Conservation (phyloP, 23 tunicate species). For the Ascidia mentula region DNA sequence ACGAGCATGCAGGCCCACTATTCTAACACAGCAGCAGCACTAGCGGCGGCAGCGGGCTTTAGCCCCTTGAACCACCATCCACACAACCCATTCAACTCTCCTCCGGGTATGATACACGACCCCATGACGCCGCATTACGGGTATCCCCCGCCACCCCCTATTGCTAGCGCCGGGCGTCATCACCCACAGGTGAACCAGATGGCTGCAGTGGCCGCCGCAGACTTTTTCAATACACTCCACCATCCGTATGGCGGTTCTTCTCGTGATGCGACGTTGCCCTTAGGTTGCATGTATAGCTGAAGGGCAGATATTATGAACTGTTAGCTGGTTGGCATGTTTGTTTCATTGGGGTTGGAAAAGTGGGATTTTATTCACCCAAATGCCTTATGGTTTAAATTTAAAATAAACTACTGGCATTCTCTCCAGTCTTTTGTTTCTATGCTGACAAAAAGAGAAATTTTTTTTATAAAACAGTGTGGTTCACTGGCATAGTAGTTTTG, state of each 20-base stretch:
- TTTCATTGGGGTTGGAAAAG: too few species aligned
- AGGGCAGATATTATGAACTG: neutral
- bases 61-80: constrained; percentile 49
- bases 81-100: constrained; percentile 39
- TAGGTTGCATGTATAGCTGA: constrained; percentile 83
- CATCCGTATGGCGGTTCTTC: constrained; percentile 54
- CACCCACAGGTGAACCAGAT: constrained; percentile 52
- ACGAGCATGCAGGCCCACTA: constrained; percentile 56
- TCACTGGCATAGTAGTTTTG: too few species aligned
- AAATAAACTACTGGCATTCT: too few species aligned
- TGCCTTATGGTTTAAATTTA: too few species aligned
- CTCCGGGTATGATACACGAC: constrained; percentile 34
- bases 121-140: constrained; percentile 49
- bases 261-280: constrained; percentile 61
- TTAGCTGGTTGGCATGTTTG: neutral
- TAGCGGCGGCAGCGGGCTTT: constrained; percentile 65
- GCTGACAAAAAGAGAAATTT: too few species aligned
- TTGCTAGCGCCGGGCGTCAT: constrained; percentile 36
- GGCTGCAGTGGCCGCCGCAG: constrained; percentile 68
- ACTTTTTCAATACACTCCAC: constrained; percentile 58
- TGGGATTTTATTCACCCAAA: too few species aligned
- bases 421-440: too few species aligned
- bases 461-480: too few species aligned
- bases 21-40: constrained; percentile 72
- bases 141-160: constrained; percentile 46